These are phyloP conservation scores for Philopedon plagiatum DNA, from an alignment of 2,888 invertebrate genomes.

Conservation along the genomic window DNA sequence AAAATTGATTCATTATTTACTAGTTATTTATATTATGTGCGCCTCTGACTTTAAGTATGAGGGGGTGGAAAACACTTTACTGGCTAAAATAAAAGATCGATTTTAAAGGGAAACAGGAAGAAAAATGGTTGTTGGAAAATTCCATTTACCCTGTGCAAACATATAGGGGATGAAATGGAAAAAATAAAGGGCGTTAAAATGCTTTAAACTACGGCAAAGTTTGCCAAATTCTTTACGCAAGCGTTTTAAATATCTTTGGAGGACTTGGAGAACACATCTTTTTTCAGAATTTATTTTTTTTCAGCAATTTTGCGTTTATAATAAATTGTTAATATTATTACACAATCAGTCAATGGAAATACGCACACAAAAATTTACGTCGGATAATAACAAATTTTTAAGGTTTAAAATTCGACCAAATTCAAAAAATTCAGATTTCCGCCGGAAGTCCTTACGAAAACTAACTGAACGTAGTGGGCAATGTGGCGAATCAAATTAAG, in stretches of 20 bases:
- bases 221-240: conserved; percentile 17
- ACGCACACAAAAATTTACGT: too few species aligned
- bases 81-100: conserved; percentile 48
- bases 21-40: neutral
- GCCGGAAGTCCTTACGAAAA: too few species aligned
- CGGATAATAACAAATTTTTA: too few species aligned
- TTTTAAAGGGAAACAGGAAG: conserved; percentile 49
- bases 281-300: neutral
- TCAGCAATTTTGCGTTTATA: neutral
- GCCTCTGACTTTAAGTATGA: conserved; percentile 25
- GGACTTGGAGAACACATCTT: neutral
- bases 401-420: too few species aligned
- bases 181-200: conserved; percentile 44
- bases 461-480: too few species aligned
- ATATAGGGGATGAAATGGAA: conserved; percentile 45
- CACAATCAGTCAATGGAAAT: too few species aligned
- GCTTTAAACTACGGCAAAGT: conserved; percentile 27
- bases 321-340: too few species aligned
- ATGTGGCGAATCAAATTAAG: too few species aligned
- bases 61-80: conserved; percentile 39
- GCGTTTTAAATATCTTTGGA: neutral
- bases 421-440: too few species aligned
- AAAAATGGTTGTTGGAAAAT: conserved; percentile 52
- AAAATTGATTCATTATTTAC: neutral
- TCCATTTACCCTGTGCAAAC: conserved; percentile 49